phyloP scores from a whole-genome alignment of 2,888 invertebrate genomes.

The Prenolepis imparis region DNA sequence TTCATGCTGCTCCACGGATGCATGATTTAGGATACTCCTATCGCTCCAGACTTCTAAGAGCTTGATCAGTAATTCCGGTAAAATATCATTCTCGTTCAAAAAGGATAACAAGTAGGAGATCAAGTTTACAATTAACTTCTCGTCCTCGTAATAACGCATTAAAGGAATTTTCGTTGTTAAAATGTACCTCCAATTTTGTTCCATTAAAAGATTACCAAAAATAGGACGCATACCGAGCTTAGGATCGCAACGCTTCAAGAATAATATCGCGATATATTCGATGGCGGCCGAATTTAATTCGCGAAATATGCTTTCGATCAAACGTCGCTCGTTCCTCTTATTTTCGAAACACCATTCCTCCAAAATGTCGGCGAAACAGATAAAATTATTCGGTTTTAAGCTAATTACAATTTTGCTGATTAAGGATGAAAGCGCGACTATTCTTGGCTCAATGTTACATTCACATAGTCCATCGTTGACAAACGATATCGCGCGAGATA shows the following conservation, averaged over 20 bases:
- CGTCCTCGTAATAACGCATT: slow-evolving; percentile 87
- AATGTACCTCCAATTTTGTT: slow-evolving; percentile 89
- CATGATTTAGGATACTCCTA: slow-evolving; percentile 88
- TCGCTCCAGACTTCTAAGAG: slow-evolving; percentile 91
- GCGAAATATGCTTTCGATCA: slow-evolving; percentile 87
- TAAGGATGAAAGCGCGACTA: slow-evolving; percentile 87
- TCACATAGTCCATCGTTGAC: slow-evolving; percentile 86
- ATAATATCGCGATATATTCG: slow-evolving; percentile 87
- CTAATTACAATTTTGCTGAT: slow-evolving; percentile 89
- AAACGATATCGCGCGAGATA: slow-evolving; percentile 89
- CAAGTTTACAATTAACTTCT: slow-evolving; percentile 88
- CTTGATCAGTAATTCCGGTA: slow-evolving; percentile 87
- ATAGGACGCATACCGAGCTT: slow-evolving; percentile 85
- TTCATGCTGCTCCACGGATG: slow-evolving; percentile 90
- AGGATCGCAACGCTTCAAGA: slow-evolving; percentile 87
- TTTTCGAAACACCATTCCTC: slow-evolving; percentile 86
- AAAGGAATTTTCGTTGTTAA: slow-evolving; percentile 89
- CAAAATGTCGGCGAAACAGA: slow-evolving; percentile 88
- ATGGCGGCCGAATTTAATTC: slow-evolving; percentile 88
- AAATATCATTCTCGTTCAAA: slow-evolving; percentile 79
- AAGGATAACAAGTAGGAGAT: slow-evolving; percentile 88
- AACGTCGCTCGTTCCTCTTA: slow-evolving; percentile 69
- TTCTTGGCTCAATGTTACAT: slow-evolving; percentile 83
- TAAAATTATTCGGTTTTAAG: slow-evolving; percentile 87
- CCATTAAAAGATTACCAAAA: slow-evolving; percentile 86